Percentiles rank a stretch among this genome's conserved stretches.
Evolutionary conservation across 2,888 invertebrate genomes (phyloP).

Genomic region (Trachelus tabidus): DNA sequence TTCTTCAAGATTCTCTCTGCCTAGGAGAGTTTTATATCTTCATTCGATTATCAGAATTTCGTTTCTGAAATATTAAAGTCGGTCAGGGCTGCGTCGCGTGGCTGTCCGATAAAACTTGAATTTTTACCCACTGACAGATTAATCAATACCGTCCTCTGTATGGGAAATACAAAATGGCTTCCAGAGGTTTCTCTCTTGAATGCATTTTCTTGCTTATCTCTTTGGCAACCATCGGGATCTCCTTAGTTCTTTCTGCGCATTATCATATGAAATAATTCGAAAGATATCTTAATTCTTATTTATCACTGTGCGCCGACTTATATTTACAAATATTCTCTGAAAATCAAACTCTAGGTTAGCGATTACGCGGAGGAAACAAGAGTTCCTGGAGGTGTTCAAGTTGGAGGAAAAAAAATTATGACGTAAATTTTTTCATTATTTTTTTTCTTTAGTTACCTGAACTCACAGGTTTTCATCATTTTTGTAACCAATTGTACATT

Average conservation of each 20-base stretch:
- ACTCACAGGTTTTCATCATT: not conserved
- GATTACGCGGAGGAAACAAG: not conserved
- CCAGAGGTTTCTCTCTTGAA: slow-evolving; percentile 33
- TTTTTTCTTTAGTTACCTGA: not conserved
- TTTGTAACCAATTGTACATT: not conserved
- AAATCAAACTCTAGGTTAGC: not conserved
- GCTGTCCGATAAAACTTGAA: slow-evolving; percentile 32
- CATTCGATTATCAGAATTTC: slow-evolving; percentile 23
- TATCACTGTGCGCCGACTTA: not conserved
- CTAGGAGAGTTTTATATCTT: not conserved
- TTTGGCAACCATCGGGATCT: not conserved
- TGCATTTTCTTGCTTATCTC: not conserved
- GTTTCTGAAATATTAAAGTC: not conserved
- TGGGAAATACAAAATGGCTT: slow-evolving; percentile 64
- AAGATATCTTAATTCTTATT: not conserved
- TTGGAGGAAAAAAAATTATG: not conserved
- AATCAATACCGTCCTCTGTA: slow-evolving; percentile 64
- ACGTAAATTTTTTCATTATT: not conserved
- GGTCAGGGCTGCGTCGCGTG: slow-evolving; percentile 13
- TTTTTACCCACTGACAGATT: slow-evolving; percentile 59
- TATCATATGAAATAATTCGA: not conserved
- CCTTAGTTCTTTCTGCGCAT: not conserved
- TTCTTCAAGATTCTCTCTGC: not conserved
- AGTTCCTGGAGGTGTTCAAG: not conserved
- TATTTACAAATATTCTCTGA: not conserved